Evolutionary conservation across 2,888 invertebrate species (phyloP).

Genomic region (Drosophila macrothrix): DNA sequence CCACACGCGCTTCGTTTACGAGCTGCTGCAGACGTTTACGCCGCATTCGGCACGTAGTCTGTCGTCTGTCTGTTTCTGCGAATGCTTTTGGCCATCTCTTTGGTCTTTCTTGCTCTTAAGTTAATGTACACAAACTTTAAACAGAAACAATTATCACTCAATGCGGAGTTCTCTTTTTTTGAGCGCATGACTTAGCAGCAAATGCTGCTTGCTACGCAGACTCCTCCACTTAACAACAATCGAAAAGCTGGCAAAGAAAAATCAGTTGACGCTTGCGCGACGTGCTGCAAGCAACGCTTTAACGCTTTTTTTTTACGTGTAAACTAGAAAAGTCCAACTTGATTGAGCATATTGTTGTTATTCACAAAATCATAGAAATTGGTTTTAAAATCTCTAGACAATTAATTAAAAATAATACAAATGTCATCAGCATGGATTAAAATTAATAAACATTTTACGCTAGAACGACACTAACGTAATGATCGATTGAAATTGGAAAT

Average conservation of each 20-base stretch:
- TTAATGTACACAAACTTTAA: background rate
- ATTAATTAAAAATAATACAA: background rate
- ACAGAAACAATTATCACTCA: slow-evolving; percentile 9
- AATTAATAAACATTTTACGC: background rate
- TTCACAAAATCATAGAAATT: background rate
- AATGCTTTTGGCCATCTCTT: slow-evolving; percentile 55
- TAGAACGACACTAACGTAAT: background rate
- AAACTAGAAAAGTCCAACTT: background rate
- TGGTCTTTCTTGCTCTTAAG: slow-evolving; percentile 46
- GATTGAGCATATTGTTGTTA: too few species aligned
- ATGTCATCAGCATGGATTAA: background rate
- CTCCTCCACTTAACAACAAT: slow-evolving; percentile 29
- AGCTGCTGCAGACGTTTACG: slow-evolving; percentile 52
- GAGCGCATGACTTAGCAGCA: background rate
- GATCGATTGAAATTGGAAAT: background rate
- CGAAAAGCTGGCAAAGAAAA: slow-evolving; percentile 13
- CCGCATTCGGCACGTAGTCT: slow-evolving; percentile 71
- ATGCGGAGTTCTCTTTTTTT: slow-evolving; percentile 34
- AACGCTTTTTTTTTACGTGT: background rate
- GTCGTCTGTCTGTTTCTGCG: slow-evolving; percentile 35
- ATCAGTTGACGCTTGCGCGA: slow-evolving; percentile 57
- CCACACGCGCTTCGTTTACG: slow-evolving; percentile 16
- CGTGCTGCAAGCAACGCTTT: slow-evolving; percentile 22
- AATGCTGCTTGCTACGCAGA: slow-evolving; percentile 11
- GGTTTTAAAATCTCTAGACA: background rate